Conservation (phyloP, 2,797 vertebrate genomes). For the Carcharodon carcharias region DNA sequence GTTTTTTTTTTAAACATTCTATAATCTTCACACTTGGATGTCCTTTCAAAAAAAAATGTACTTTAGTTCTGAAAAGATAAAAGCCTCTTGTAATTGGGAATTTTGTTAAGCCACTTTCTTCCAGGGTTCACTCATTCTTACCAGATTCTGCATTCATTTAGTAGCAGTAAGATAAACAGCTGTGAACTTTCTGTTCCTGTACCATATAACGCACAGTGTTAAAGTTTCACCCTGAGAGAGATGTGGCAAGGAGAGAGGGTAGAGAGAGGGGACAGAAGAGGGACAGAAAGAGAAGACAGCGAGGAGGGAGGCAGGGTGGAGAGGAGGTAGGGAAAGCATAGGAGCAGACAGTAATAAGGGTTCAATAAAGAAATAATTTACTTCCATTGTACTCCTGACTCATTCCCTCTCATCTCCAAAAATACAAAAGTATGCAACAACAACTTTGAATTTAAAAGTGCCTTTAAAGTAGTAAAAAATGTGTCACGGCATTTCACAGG, state of each 20-base stretch:
- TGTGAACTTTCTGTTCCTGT: not conserved
- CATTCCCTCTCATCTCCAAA: not conserved
- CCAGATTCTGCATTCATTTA: not conserved
- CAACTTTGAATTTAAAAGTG: not conserved
- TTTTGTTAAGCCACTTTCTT: not conserved
- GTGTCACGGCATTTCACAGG: not conserved
- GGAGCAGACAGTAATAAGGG: not conserved
- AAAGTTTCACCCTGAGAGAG: not conserved
- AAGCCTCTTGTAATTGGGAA: not conserved
- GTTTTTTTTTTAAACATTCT: not conserved
- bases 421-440: not conserved
- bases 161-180: not conserved
- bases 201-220: not conserved
- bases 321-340: not conserved
- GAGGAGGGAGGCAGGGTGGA: not conserved
- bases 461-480: not conserved
- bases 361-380: not conserved
- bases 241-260: not conserved
- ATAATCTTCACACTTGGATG: not conserved
- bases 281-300: not conserved
- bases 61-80: not conserved
- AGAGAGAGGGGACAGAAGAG: not conserved
- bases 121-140: not conserved
- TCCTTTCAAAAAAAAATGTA: not conserved
- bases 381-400: not conserved